Conservation (phyloP, 2,888 invertebrate species). For the Cylindroiulus punctatus region DNA sequence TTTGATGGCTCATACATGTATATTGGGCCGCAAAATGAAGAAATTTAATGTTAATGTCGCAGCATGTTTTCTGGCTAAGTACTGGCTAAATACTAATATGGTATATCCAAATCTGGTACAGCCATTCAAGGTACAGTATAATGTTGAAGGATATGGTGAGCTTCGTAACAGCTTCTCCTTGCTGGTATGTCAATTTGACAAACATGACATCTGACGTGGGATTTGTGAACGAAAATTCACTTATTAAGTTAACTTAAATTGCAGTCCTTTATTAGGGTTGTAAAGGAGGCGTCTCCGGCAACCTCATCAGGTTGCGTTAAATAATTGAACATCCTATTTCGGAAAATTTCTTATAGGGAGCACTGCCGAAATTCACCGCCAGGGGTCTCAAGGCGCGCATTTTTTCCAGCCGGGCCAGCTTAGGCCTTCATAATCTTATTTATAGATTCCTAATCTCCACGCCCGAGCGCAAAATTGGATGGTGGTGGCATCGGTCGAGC, state of each 20-base stretch:
- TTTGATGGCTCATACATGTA: too few species aligned
- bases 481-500: neutral
- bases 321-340: neutral
- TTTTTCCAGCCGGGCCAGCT: neutral
- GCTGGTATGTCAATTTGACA: too few species aligned
- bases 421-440: slow-evolving; percentile 34
- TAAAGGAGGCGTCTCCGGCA: neutral
- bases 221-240: neutral
- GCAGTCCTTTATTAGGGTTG: neutral
- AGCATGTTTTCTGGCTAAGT: too few species aligned
- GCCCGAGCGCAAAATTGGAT: neutral
- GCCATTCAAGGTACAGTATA: too few species aligned
- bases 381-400: too few species aligned
- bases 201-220: neutral
- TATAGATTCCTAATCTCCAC: slow-evolving; percentile 35
- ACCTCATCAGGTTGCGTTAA: neutral
- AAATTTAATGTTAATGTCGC: too few species aligned
- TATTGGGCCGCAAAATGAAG: too few species aligned
- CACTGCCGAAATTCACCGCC: neutral
- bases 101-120: too few species aligned
- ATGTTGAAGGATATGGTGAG: too few species aligned
- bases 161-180: too few species aligned
- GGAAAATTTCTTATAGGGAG: neutral
- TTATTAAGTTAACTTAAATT: too few species aligned
- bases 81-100: too few species aligned